Percentiles rank a stretch among this genome's conserved stretches.
Conservation (phyloP, 2,113 vertebrate species). For the Calidris pygmaea region DNA sequence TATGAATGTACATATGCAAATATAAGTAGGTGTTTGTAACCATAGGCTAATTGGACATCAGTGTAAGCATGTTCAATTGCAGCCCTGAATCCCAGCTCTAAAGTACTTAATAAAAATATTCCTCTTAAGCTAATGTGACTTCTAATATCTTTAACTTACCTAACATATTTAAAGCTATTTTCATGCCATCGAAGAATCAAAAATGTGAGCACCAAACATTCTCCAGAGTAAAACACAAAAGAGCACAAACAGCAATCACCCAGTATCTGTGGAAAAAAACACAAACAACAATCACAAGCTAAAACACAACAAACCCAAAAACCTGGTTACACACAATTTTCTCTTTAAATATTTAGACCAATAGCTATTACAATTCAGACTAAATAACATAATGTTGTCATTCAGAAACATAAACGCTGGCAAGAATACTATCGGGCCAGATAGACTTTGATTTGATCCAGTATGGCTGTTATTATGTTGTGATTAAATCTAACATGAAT, state of each 20-base stretch:
- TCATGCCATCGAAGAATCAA: conserved; percentile 86
- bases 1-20: neutral
- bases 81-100: neutral
- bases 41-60: neutral
- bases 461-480: neutral
- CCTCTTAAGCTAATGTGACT: neutral
- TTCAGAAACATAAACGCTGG: neutral
- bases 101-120: neutral
- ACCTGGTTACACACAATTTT: neutral
- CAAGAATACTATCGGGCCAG: neutral
- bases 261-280: conserved; percentile 71
- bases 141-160: conserved; percentile 65
- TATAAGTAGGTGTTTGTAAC: neutral
- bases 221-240: conserved; percentile 84
- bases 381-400: neutral
- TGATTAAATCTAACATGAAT: neutral
- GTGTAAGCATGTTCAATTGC: neutral
- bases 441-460: neutral
- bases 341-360: neutral
- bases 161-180: conserved; percentile 46
- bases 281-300: neutral
- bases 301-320: neutral
- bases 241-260: conserved; percentile 87
- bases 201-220: conserved; percentile 80
- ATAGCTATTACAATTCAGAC: neutral